Evolutionary conservation across 2,888 invertebrate species (phyloP).

Genomic region (Drosophila putrida): DNA sequence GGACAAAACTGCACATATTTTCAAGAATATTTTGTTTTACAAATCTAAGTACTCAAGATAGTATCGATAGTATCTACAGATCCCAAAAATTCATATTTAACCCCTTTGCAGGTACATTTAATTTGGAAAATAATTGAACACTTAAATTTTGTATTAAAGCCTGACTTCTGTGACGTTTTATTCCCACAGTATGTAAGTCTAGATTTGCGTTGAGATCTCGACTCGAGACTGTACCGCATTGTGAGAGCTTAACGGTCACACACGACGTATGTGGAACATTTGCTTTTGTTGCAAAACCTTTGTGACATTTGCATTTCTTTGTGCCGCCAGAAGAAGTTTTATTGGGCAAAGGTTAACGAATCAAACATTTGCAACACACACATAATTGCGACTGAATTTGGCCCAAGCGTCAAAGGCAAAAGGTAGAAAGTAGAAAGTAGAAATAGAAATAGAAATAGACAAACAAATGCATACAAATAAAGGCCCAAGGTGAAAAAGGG

Average conservation of each 20-base stretch:
- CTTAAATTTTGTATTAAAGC: too few species aligned
- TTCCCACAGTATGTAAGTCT: neutral
- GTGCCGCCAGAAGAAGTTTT: conserved; percentile 25
- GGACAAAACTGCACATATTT: too few species aligned
- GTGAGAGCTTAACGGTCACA: conserved; percentile 8
- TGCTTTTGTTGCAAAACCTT: conserved; percentile 9
- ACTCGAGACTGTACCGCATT: neutral
- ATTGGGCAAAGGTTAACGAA: conserved; percentile 17
- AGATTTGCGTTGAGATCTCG: conserved; percentile 3
- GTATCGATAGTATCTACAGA: too few species aligned
- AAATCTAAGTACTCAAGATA: too few species aligned
- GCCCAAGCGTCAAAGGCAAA: conserved; percentile 2
- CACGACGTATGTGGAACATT: conserved; percentile 46
- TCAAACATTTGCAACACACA: conserved; percentile 12
- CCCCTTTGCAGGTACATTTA: too few species aligned
- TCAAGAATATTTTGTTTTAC: too few species aligned
- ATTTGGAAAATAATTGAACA: too few species aligned
- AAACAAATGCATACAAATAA: conserved; percentile 1
- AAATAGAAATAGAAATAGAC: neutral
- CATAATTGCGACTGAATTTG: conserved; percentile 12
- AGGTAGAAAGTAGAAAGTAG: neutral
- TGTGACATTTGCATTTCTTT: conserved; percentile 64
- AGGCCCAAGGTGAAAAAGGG: neutral
- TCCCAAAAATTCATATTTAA: too few species aligned
- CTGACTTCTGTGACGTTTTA: too few species aligned